Conservation (phyloP, 1,140 invertebrate genomes). For the Ips nitidus region DNA sequence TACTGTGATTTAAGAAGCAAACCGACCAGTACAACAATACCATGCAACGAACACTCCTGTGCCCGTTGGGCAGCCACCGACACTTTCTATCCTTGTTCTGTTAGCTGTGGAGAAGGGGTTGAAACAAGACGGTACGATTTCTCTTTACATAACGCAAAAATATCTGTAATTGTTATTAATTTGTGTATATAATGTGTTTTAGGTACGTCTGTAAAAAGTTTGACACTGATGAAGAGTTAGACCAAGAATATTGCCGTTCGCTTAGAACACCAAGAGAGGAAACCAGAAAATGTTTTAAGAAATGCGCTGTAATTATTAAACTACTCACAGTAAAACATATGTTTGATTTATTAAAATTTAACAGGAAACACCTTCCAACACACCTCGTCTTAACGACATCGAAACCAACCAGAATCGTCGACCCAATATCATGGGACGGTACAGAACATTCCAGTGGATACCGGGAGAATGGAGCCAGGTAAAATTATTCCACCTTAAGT, state of each 20-base stretch:
- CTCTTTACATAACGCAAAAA: background rate
- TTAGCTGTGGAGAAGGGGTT: conserved; percentile 42
- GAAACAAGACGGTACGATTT: conserved; percentile 44
- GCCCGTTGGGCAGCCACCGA: conserved; percentile 39
- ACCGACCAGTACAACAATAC: conserved; percentile 34
- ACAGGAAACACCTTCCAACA: background rate
- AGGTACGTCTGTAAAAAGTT: conserved; percentile 52
- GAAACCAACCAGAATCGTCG: conserved; percentile 6
- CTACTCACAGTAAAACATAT: background rate
- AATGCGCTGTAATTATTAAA: conserved; percentile 39
- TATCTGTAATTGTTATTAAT: background rate
- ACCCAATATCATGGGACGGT: background rate
- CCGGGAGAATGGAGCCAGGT: conserved; percentile 34
- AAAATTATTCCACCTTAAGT: conserved; percentile 6
- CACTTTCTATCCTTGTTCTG: conserved; percentile 44
- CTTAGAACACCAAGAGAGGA: conserved; percentile 39
- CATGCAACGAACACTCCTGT: conserved; percentile 45
- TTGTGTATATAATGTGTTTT: background rate
- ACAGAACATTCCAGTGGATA: conserved; percentile 35
- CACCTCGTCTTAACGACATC: background rate
- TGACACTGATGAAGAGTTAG: conserved; percentile 45
- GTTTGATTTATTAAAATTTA: background rate
- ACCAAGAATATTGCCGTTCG: conserved; percentile 45
- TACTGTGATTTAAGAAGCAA: conserved; percentile 40
- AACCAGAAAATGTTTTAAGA: conserved; percentile 28